Percentiles rank a stretch among this genome's conserved stretches.
These are phyloP conservation scores for Pedionomus torquatus DNA, from an alignment of 2,113 vertebrate genomes.

Conservation along the genomic window DNA sequence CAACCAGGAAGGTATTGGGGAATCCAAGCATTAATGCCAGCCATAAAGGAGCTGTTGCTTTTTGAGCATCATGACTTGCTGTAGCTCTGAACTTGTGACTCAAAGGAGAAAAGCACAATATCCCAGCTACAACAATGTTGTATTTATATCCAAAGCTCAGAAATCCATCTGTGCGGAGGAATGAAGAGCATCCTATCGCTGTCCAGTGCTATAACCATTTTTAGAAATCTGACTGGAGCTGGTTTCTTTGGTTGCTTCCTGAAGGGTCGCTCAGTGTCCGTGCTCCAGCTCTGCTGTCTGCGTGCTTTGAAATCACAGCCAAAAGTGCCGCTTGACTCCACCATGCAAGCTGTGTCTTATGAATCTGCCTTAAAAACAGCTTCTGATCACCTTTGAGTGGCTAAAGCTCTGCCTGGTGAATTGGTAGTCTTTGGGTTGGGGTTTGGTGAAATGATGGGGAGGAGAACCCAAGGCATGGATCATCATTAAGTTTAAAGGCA, in stretches of 20 bases:
- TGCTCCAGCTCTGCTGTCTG: background rate
- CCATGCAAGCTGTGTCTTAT: accelerated
- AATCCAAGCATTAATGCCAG: accelerated
- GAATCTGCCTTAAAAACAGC: background rate
- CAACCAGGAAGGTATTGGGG: background rate
- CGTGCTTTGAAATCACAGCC: background rate
- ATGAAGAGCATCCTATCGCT: background rate
- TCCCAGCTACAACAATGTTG: background rate
- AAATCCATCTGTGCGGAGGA: background rate
- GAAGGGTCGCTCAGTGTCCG: background rate
- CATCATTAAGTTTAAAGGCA: too few species aligned
- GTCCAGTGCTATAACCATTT: background rate
- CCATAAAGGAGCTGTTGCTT: background rate
- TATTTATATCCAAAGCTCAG: background rate
- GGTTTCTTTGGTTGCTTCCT: background rate
- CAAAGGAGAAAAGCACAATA: background rate
- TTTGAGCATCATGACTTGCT: background rate
- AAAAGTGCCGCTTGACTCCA: background rate
- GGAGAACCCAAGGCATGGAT: background rate
- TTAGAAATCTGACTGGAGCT: background rate
- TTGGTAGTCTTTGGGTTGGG: background rate
- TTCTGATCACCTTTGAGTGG: background rate
- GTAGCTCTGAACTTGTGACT: background rate
- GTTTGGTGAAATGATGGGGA: background rate
- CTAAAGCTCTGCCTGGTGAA: background rate